phyloP scores from a whole-genome alignment of 2,888 invertebrate species.

The Hermaeophaga mercurialis region DNA sequence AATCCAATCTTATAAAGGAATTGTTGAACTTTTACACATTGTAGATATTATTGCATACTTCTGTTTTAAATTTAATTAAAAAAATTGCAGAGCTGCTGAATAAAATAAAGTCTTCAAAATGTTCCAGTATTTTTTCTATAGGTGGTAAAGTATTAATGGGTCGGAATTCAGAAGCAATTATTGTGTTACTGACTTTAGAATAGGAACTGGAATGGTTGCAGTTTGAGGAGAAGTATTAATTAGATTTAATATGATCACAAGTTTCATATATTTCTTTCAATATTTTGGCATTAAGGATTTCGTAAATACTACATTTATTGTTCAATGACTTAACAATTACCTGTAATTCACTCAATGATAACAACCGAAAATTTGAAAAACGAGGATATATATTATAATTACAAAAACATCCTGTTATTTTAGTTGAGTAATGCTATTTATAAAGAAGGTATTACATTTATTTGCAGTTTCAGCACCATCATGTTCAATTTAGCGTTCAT shows the following conservation, averaged over 20 bases:
- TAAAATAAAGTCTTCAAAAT: not conserved
- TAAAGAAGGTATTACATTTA: not conserved
- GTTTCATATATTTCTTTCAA: not conserved
- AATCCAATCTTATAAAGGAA: too few relatives aligned
- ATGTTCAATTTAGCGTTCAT: too few relatives aligned
- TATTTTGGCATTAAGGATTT: not conserved
- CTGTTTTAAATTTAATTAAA: not conserved
- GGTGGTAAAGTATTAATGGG: not conserved
- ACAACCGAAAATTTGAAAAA: not conserved
- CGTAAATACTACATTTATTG: not conserved
- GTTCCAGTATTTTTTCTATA: not conserved
- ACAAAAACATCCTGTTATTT: not conserved
- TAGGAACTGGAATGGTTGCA: not conserved
- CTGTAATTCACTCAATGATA: not conserved
- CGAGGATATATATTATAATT: not conserved
- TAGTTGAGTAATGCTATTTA: too few relatives aligned
- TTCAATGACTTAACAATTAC: not conserved
- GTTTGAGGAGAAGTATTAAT: not conserved
- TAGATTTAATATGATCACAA: not conserved
- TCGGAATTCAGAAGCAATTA: not conserved
- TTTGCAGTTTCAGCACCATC: too few relatives aligned
- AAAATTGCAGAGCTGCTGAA: not conserved
- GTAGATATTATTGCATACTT: not conserved
- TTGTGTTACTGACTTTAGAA: not conserved
- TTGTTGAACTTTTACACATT: not conserved